Evolutionary conservation across 2,113 vertebrate genomes (phyloP), one percentile per base, ranked within the genome.

Genomic region (Emydocephalus ijimae): DNA sequence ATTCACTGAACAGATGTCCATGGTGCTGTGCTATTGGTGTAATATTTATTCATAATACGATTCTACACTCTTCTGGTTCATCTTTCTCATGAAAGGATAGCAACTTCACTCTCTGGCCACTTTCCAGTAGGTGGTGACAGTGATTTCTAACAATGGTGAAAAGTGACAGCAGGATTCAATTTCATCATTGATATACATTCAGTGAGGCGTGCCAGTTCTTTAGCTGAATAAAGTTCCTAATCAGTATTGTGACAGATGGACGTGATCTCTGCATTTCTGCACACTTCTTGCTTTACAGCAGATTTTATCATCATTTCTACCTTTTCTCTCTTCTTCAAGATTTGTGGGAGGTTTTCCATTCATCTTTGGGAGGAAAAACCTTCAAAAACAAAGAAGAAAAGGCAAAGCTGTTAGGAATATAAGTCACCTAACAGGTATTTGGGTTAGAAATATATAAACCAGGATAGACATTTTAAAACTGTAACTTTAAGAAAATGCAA

Each of bases 261-360:
- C 59, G 48, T 3, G 56, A 86, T 86, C 86, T 39, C 55, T 92
- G 74, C 88, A 89, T 85, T 91, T 89, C 54, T 85, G 69, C 61
- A 91, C 45, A 89, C 43, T 85, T 89, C 69, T 87, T 61, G n/a
- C 69, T 91, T 93, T 89, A 86, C 89, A 61, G 93, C 45, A 52
- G 90, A 89, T 93, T 91, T 93, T 89, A 91, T 85, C 91, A 34
- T 88, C 56, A 89, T 56, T 91, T 89, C 90, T 57, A 89, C 21
- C 43, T 54, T 89, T 89, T 86, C 61, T 91, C 55, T 64, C 48
- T 18, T 89, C 29, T 89, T 43, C 12, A 34, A 89, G 69, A 91
- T 91, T 89, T 15, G 55, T 91, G 55, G 55, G 87, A 89, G 48
- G 55, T 64, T 86, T 74, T 45, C 93, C 34, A 43, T 86, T 3